Evolutionary conservation across 2,797 vertebrate species (phyloP).

Genomic region (Paratrypauchen microcephalus): DNA sequence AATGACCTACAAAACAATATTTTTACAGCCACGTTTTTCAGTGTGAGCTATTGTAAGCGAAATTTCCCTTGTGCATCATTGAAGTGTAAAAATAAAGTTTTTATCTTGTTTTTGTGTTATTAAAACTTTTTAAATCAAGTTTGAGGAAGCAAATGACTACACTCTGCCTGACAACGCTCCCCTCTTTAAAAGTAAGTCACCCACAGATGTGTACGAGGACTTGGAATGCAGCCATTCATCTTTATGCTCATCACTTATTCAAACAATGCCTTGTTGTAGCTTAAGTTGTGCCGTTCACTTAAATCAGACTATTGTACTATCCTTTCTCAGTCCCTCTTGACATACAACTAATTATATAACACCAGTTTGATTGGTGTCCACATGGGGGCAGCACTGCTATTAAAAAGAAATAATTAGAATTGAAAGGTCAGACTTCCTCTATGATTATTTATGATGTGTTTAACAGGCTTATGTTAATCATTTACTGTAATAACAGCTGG

Average conservation of each 20-base stretch:
- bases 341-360: not conserved
- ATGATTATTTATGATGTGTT: not conserved
- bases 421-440: constrained; percentile 34
- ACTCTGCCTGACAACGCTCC: constrained; percentile 25
- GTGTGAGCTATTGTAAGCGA: not conserved
- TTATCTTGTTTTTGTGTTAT: not conserved
- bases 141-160: not conserved
- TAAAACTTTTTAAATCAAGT: constrained; percentile 2
- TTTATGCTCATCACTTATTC: constrained; percentile 34
- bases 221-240: constrained; percentile 46
- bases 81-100: not conserved
- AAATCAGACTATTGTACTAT: constrained; percentile 3
- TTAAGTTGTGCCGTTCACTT: not conserved
- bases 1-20: not conserved
- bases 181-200: constrained; percentile 45
- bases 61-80: not conserved
- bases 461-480: not conserved
- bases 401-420: constrained; percentile 21
- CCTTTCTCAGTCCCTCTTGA: not conserved
- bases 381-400: constrained; percentile 41
- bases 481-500: not conserved
- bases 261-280: not conserved
- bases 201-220: constrained; percentile 44
- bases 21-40: not conserved
- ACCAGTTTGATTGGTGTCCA: constrained; percentile 26